These are phyloP conservation scores for Lacerta bilineata DNA, from an alignment of 2,797 vertebrate species.

Conservation along the genomic window DNA sequence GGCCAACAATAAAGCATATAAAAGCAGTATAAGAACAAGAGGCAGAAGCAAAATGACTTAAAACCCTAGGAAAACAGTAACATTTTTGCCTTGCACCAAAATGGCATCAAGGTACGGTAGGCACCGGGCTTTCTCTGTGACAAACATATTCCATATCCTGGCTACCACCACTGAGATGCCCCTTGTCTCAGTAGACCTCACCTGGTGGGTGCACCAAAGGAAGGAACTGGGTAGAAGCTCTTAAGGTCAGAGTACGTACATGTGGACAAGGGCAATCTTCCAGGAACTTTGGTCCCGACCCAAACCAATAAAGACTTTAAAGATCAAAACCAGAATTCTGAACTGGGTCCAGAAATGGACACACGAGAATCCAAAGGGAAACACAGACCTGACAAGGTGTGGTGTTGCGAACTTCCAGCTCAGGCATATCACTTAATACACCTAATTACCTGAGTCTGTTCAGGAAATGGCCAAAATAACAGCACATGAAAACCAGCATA, in stretches of 20 bases:
- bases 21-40: not conserved
- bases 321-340: not conserved
- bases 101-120: not conserved
- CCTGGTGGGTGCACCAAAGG: not conserved
- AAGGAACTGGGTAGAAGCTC: not conserved
- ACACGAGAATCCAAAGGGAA: slow-evolving; percentile 18
- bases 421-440: slow-evolving; percentile 31
- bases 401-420: slow-evolving; percentile 43
- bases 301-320: not conserved
- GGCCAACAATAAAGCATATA: not conserved
- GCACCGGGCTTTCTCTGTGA: not conserved
- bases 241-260: not conserved
- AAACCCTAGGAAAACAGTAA: not conserved
- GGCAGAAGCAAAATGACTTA: not conserved
- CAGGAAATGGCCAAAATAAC: slow-evolving; percentile 53
- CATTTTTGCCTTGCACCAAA: not conserved
- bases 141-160: not conserved
- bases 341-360: not conserved
- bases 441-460: slow-evolving; percentile 40
- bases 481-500: slow-evolving; percentile 45
- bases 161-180: not conserved
- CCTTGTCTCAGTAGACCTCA: not conserved
- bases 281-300: not conserved
- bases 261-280: too few relatives aligned
- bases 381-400: not conserved